These are phyloP conservation scores for Phrynocephalus vlangalii DNA, from an alignment of 2,797 vertebrate genomes.

Conservation along the genomic window DNA sequence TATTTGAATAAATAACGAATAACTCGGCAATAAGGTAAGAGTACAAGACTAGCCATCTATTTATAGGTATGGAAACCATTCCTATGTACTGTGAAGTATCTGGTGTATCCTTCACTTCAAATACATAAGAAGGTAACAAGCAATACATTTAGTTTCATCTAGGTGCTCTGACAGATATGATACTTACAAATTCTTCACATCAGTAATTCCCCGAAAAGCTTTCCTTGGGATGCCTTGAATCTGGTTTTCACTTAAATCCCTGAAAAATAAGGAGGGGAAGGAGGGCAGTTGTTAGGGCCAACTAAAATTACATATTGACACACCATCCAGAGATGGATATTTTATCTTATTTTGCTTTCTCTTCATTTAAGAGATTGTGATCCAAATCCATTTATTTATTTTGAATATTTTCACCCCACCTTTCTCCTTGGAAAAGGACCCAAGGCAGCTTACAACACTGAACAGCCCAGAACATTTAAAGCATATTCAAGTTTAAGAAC, in stretches of 20 bases:
- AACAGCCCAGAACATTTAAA: too few species aligned
- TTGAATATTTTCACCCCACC: too few species aligned
- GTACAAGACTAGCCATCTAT: background rate
- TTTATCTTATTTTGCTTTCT: too few species aligned
- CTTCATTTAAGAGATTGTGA: too few species aligned
- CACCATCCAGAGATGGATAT: background rate
- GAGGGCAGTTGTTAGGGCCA: background rate
- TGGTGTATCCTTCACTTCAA: rapidly evolving
- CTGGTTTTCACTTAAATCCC: conserved; percentile 98
- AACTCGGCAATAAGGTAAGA: background rate
- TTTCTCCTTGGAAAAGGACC: too few species aligned
- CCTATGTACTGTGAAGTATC: background rate
- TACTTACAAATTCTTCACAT: conserved; percentile 98
- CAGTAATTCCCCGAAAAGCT: conserved; percentile 94
- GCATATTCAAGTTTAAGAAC: too few species aligned
- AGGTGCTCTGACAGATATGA: background rate
- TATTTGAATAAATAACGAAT: background rate
- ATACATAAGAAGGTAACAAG: background rate
- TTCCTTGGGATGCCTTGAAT: conserved; percentile 96
- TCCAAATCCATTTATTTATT: too few species aligned
- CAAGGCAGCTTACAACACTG: too few species aligned
- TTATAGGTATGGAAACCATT: background rate
- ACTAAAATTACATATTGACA: conserved; percentile 61
- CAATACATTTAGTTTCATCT: background rate
- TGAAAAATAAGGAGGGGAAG: conserved; percentile 73